phyloP scores from a whole-genome alignment of 2,888 invertebrate genomes.

The Escarpia spicata region DNA sequence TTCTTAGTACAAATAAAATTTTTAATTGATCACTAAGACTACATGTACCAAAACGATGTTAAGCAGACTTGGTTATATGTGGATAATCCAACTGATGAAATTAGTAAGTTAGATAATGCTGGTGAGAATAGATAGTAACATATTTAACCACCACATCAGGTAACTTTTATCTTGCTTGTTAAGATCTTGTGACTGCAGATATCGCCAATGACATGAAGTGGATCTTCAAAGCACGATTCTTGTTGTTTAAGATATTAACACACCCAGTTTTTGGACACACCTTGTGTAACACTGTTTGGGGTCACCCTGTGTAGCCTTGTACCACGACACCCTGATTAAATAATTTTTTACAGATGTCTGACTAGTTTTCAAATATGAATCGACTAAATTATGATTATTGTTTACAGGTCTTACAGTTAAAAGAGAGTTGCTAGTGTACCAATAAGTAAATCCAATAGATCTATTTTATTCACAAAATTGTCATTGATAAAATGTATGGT shows the following conservation, averaged over 20 bases:
- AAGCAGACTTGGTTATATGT: too few relatives aligned
- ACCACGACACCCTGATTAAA: background rate
- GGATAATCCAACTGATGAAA: too few relatives aligned
- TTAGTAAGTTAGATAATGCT: background rate
- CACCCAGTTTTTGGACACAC: background rate
- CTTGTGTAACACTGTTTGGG: background rate
- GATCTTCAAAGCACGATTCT: background rate
- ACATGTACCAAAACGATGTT: too few relatives aligned
- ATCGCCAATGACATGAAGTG: background rate
- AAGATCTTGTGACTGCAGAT: background rate
- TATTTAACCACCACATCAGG: background rate
- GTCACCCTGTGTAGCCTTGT: background rate
- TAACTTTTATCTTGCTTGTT: background rate
- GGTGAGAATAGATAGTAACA: background rate
- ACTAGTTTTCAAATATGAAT: background rate
- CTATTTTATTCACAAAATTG: too few relatives aligned
- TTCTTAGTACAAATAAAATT: too few relatives aligned
- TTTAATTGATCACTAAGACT: too few relatives aligned
- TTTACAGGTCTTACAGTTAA: background rate
- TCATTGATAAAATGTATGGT: too few relatives aligned
- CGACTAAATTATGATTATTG: background rate
- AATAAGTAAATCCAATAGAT: too few relatives aligned
- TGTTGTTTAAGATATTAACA: background rate
- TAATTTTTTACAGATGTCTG: background rate
- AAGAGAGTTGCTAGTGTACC: background rate